Conservation (phyloP, 2,797 vertebrate genomes). For the Bothrops alternatus region DNA sequence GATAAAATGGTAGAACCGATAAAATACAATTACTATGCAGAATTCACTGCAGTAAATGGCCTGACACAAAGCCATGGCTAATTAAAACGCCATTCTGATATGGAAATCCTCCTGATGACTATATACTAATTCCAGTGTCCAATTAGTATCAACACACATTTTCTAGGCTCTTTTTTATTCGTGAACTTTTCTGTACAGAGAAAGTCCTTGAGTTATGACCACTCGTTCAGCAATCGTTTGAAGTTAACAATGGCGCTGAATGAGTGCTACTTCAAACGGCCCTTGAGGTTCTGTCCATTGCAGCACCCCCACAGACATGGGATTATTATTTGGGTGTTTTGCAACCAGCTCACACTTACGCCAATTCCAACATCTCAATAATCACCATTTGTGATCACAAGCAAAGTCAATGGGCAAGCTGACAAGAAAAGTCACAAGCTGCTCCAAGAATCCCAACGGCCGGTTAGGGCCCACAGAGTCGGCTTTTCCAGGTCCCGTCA, state of each 20-base stretch:
- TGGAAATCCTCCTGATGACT: not conserved
- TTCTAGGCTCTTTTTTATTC: not conserved
- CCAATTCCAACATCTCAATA: not conserved
- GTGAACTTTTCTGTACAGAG: not conserved
- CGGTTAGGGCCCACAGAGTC: no score
- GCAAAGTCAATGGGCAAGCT: not conserved
- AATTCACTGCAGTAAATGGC: not conserved
- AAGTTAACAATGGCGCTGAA: not conserved
- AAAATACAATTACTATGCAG: not conserved
- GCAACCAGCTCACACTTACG: not conserved
- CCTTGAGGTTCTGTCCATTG: not conserved
- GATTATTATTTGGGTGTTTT: not conserved
- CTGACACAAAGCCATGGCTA: not conserved
- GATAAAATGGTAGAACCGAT: not conserved
- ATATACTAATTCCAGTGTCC: not conserved
- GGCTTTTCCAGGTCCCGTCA: no score
- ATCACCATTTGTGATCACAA: not conserved
- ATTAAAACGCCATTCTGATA: not conserved
- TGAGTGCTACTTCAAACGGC: not conserved
- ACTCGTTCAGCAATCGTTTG: not conserved
- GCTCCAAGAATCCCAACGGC: no score
- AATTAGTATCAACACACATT: not conserved
- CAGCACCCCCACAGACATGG: not conserved
- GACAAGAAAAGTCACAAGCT: not conserved
- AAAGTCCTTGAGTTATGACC: not conserved